Base-by-base conservation (phyloP, 2,888 invertebrate genomes). In the Schrankia costaestrigalis region DNA sequence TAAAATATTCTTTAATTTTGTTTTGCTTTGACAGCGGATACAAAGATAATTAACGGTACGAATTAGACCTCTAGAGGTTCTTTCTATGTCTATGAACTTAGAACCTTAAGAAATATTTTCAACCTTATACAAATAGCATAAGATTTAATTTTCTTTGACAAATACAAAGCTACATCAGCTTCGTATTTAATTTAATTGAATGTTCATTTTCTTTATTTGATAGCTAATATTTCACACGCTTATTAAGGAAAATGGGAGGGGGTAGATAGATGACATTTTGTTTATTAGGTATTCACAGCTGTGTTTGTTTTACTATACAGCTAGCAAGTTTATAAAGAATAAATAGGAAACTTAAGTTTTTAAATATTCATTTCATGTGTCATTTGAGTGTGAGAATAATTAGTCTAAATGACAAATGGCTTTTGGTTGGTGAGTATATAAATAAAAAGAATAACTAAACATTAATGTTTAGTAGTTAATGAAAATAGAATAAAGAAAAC, bases 161-260 rank as follows among this genome's bases (percentile, higher is more conserved):
- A 2, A 2, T 8, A 17, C 8, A 7, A 18, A 12, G 12, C 11
- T 24, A 12, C 18, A 24, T 26, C 30, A 33, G 14, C 9, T 19
- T 44, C 31, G 44, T 49, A 46, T 54, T 48, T 47, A 46, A 51
- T 57, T 54, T 51, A 53, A 57, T 57, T 58, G 54, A 56, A 54
- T 45, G 51, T 58, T 54, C 57, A 46, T 56, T 58, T 56, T 54
- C 49, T 56, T 56, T 49, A 54, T 56, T 58, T 52, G 54, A 58
- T 48, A 44, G 46, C 46, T 54, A 54, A 56, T 56, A 56, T 58
- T 58, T 58, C 51, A 51, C 41, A 46, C 43, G 41, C 29, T 27
- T 51, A 46, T 42, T 46, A 46, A 48, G 37, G 43, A 46, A 39
- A 41, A 49, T 46, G 41, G 44, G 33, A 31, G 37, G 30, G 13